Evolutionary conservation across 2,113 vertebrate species (phyloP), one percentile per base, ranked within the genome.

Genomic region (Gallinago paraguaiae): DNA sequence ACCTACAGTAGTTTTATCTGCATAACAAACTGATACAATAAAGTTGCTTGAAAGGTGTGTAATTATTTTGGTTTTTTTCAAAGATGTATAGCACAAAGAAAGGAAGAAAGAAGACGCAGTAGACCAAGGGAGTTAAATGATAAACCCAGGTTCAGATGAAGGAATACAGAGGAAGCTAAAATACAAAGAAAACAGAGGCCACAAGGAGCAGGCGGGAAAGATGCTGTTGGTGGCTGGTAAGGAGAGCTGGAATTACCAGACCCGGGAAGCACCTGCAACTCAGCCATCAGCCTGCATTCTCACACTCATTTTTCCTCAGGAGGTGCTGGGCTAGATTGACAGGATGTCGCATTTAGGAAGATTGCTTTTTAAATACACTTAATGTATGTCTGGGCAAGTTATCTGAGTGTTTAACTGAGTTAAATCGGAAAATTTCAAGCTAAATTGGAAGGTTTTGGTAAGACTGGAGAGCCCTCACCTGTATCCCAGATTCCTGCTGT

Each of bases 331-430:
- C 43, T 63, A 74, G 17, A 1, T 53, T 53, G 54, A 77, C 39
- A 68, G 33, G 5, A 1, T 4, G 1, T 31, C n/a, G 39, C 12
- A 3, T 43, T 61, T 27, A 45, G 28, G 31, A 87, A 86, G 70
- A 54, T 1, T 39, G 31, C 30, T 56, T 78, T 88, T 78, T 18
- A 37, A 67, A 46, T 59, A 25, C 7, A 25, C 6, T 3, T 39
- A 43, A 41, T 1, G 0, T 22, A 35, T 16, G 16, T 48, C 59
- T 39, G 16, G 20, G 1, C 60, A 33, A 76, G 5, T 33, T 83
- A 45, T 10, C 37, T 33, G 33, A 65, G 59, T n/a, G 64, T 33
- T 67, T 17, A 76, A 64, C 11, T 9, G 19, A 87, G 14, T 69
- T 63, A 48, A 63, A 63, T 2, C 24, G 13, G 17, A 70, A 64